phyloP scores from a whole-genome alignment of 2,797 vertebrate species.

The Aselliscus stoliczkanus region DNA sequence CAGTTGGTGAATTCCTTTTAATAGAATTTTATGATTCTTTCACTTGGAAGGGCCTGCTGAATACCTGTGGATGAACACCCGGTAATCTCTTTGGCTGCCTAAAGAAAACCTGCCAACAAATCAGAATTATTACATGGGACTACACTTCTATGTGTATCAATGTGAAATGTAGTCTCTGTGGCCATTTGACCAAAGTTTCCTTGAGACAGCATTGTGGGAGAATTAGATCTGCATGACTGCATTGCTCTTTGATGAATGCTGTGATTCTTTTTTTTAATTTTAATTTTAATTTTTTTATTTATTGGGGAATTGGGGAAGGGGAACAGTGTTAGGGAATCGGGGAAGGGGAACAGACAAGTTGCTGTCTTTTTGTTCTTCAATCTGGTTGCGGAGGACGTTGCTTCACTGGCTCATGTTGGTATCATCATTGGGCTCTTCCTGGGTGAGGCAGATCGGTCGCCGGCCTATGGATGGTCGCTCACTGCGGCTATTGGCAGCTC shows the following conservation, averaged over 20 bases:
- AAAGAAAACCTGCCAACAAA: not conserved
- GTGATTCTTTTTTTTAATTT: too few relatives aligned
- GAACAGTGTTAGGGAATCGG: too few relatives aligned
- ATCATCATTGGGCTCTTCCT: too few relatives aligned
- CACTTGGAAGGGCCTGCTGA: not conserved
- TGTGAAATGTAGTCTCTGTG: not conserved
- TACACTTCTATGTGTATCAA: not conserved
- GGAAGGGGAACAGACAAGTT: too few relatives aligned
- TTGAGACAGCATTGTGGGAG: not conserved
- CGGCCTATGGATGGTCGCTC: too few relatives aligned
- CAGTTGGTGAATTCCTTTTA: slow-evolving; percentile 31
- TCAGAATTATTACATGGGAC: not conserved
- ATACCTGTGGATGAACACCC: not conserved
- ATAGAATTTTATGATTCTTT: slow-evolving; percentile 42
- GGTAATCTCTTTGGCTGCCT: not conserved
- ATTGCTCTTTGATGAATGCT: not conserved
- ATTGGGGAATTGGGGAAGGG: too few relatives aligned
- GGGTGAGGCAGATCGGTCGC: too few relatives aligned
- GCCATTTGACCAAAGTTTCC: not conserved
- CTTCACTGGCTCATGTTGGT: too few relatives aligned
- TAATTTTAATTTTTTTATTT: too few relatives aligned
- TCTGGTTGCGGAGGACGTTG: too few relatives aligned
- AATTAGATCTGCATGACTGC: not conserved
- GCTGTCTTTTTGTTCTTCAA: too few relatives aligned
- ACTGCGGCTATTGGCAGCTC: too few relatives aligned